Base-by-base conservation (phyloP, 2,888 invertebrate species). In the Platypus cylindrus region DNA sequence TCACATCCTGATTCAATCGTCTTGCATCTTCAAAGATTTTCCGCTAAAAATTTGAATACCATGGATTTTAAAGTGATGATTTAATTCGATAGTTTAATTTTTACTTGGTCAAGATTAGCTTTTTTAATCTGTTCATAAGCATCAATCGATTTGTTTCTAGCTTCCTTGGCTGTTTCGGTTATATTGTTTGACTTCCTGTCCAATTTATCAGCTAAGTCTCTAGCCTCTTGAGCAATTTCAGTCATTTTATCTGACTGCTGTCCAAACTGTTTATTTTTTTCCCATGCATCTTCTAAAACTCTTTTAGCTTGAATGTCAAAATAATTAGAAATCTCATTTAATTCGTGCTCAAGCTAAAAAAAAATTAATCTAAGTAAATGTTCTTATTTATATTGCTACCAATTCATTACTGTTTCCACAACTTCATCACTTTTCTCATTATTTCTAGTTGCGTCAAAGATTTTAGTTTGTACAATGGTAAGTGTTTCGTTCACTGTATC, bases 171-270 rank as follows among this genome's bases (percentile, higher is more conserved):
- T 28, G 79, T 71, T 25, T 72, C 70, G 42, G 74, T 71, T 45
- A 93, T 82, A 47, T 73, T 73, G 37, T 75, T 73, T 0, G 90
- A 86, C 51, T 86, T 80, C n/a, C 73, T 65, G 50, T 78, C 78
- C 45, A 79, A 73, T 61, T 75, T 71, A 47, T 89, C 85, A 0
- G 91, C 89, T 4, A 84, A 59, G 9, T 75, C 67, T 18, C 93
- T 73, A 0, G 97, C 91, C 56, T 91, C 82, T 43, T 86, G 78
- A 0, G 95, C 91, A 34, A 94, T 78, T 11, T 78, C 73, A 0
- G 93, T 87, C 82, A 98, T 91, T 51, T 86, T 80, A 9, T 80
- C 75, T 1, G 87, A 89, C 54, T 93, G 91, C 47, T 89, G 87
- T 11, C 95, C 95, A 50, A 85, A 84, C 56, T 83, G 78, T 18